phyloP scores from a whole-genome alignment of 2,888 invertebrate species.

The Rhagium mordax region DNA sequence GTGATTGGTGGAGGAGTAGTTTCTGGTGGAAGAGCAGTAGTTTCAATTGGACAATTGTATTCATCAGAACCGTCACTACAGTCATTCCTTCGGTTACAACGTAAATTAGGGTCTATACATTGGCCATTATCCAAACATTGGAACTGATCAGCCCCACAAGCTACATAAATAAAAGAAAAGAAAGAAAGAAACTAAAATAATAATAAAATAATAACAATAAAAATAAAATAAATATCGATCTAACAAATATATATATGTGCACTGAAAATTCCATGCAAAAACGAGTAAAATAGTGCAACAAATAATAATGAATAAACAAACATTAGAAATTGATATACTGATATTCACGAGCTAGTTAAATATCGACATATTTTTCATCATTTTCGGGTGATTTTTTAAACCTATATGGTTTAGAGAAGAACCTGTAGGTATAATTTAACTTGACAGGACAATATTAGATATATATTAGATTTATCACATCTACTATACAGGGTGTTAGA shows the following conservation, averaged over 20 bases:
- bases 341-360: too few relatives aligned
- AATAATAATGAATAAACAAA: not conserved
- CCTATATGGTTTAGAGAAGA: too few relatives aligned
- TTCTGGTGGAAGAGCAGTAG: conserved; percentile 59
- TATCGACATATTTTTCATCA: too few relatives aligned
- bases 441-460: too few relatives aligned
- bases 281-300: not conserved
- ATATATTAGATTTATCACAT: too few relatives aligned
- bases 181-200: conserved; percentile 32
- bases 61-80: conserved; percentile 77
- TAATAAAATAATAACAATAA: conserved; percentile 45
- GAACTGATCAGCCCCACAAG: conserved; percentile 78
- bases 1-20: conserved; percentile 53
- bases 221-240: conserved; percentile 47
- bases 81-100: conserved; percentile 76
- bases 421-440: too few relatives aligned
- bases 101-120: conserved; percentile 74
- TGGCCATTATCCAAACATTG: conserved; percentile 75
- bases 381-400: too few relatives aligned
- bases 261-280: conserved; percentile 28
- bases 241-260: conserved; percentile 38
- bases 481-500: too few relatives aligned
- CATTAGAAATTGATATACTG: too few relatives aligned
- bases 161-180: conserved; percentile 67
- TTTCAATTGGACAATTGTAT: conserved; percentile 71